Conservation (phyloP, 1,140 invertebrate species). For the Helicorthomorpha holstii region DNA sequence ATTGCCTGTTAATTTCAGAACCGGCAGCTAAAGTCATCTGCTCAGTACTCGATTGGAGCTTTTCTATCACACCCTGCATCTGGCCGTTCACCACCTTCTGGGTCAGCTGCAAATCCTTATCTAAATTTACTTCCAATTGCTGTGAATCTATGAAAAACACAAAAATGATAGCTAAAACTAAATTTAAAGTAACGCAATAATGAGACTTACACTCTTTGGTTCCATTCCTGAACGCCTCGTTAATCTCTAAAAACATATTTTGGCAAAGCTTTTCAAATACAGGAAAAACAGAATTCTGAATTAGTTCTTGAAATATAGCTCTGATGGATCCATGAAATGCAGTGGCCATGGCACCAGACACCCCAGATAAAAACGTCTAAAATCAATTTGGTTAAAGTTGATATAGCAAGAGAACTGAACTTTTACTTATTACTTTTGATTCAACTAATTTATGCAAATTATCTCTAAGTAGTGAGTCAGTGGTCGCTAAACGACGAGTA, state of each 20-base stretch:
- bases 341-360: constrained; percentile 45
- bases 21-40: constrained; percentile 12
- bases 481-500: constrained; percentile 44
- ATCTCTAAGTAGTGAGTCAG: constrained; percentile 54
- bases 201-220: constrained; percentile 66
- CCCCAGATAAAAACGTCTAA: constrained; percentile 50
- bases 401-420: neutral
- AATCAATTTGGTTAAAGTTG: constrained; percentile 12
- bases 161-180: neutral
- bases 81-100: constrained; percentile 16
- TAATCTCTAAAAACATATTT: constrained; percentile 71
- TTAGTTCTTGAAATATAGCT: constrained; percentile 50
- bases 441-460: constrained; percentile 57
- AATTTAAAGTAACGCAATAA: neutral
- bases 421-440: constrained; percentile 37
- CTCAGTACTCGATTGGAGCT: constrained; percentile 11
- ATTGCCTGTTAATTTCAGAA: constrained; percentile 7
- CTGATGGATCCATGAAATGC: constrained; percentile 46
- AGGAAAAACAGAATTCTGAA: constrained; percentile 54
- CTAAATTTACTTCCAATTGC: constrained; percentile 29
- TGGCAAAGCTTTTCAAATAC: constrained; percentile 66
- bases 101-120: constrained; percentile 18
- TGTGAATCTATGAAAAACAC: constrained; percentile 24
- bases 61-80: constrained; percentile 6
- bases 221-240: constrained; percentile 64